Evolutionary conservation across 2,888 invertebrate species (phyloP).

Genomic region (Chymomyza caudatula): DNA sequence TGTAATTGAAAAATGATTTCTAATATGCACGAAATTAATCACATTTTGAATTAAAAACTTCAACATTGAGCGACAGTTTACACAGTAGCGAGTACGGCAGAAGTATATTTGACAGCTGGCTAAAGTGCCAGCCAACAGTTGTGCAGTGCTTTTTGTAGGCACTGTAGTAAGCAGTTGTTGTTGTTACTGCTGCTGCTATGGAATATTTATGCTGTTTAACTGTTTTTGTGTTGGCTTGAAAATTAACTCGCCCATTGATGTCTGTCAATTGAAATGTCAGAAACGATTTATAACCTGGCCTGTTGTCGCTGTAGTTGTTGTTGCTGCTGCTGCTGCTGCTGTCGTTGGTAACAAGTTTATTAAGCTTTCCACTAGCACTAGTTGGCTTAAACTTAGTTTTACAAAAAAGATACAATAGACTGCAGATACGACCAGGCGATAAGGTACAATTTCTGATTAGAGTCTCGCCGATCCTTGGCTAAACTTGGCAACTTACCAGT

Average conservation of each 20-base stretch:
- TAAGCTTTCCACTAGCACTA: conserved; percentile 47
- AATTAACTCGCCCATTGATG: conserved; percentile 74
- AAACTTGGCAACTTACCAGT: not conserved
- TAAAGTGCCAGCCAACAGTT: not conserved
- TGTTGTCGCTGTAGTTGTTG: conserved; percentile 25
- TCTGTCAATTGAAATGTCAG: conserved; percentile 74
- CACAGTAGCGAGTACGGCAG: conserved; percentile 57
- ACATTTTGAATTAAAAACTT: conserved; percentile 61
- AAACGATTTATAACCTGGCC: conserved; percentile 71
- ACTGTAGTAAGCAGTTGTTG: too few species aligned
- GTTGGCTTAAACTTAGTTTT: too few species aligned
- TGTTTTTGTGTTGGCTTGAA: conserved; percentile 38
- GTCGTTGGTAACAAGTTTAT: conserved; percentile 67
- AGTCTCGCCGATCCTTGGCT: too few species aligned
- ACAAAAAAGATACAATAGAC: conserved; percentile 2
- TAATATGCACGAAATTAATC: conserved; percentile 73
- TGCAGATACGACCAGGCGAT: not conserved
- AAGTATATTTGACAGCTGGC: conserved; percentile 31
- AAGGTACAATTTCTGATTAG: not conserved
- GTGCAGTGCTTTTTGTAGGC: not conserved
- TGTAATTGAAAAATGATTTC: conserved; percentile 73
- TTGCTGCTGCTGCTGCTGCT: conserved; percentile 28
- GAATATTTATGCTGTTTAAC: conserved; percentile 1
- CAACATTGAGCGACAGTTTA: conserved; percentile 57
- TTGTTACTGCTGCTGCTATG: too few species aligned